Evolutionary conservation across 2,888 invertebrate genomes (phyloP), one percentile per base, ranked within the genome.

Genomic region (Thereva nobilitata): DNA sequence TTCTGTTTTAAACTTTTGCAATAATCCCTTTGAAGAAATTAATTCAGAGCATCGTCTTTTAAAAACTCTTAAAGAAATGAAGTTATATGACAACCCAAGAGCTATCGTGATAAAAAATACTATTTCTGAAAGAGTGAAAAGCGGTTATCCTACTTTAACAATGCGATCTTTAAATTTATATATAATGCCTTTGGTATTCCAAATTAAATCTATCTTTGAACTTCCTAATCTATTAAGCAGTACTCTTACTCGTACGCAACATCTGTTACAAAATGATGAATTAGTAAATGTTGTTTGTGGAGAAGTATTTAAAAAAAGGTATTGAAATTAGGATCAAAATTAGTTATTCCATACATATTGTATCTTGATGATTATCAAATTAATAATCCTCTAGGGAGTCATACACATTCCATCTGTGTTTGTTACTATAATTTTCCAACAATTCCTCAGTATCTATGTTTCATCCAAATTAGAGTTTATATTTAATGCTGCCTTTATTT

Each of bases 381-480:
- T n/a, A 71, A 71, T 44, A 71, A 71, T 54, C 38, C 64, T 1
- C 52, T 71, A 7, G 68, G 70, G 9, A 70, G 65, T 44, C 47
- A 66, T 41, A 55, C 42, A 12, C 8, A 12, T 55, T 55, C 55
- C 23, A 41, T 55, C 42, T 55, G 55, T 9, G 55, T 6, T 1
- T 52, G 52, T 42, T 55, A 55, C 10, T 55, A 55, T 9, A 55
- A 41, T 23, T 55, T 55, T 5, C 42, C 55, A 4, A 55, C 55
- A 8, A 64, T 73, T 42, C 72, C 73, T 37, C 67, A 72, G 55
- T 63, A 70, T 65, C 52, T 72, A 8, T 47, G n/a, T n/a, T n/a
- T n/a, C 68, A 6, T 72, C 71, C 3, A 69, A 70, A 57, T 57
- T 73, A 47, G 57, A 72, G 34, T 71, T 67, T 42, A 69, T 71